A percentile compares a stretch with the other conserved stretches of the same genome.
Conservation (phyloP, 2,797 vertebrate genomes). For the Petrocephalus schoutedeni region DNA sequence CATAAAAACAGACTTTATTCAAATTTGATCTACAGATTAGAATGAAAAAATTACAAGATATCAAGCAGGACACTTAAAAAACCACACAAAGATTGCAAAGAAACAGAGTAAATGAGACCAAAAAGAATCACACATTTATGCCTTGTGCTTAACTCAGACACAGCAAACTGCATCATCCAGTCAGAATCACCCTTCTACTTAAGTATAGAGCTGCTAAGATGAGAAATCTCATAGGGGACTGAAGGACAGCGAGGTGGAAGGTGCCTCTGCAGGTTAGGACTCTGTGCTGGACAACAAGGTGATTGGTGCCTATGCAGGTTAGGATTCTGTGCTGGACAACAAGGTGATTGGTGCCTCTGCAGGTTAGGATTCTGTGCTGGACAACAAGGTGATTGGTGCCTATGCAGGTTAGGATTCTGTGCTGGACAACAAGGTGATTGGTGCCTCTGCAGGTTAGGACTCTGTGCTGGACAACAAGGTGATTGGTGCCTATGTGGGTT, state of each 20-base stretch:
- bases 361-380: too few species aligned
- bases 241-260: neutral
- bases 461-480: neutral
- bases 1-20: neutral
- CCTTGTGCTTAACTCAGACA: neutral
- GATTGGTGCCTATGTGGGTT: neutral
- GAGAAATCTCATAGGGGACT: neutral
- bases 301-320: too few species aligned
- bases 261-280: too few species aligned
- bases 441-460: neutral
- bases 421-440: neutral
- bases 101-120: neutral
- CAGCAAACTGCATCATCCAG: neutral
- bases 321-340: too few species aligned
- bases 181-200: neutral
- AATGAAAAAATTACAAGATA: neutral
- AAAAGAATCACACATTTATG: neutral
- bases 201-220: neutral
- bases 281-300: too few species aligned
- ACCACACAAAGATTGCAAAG: neutral
- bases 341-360: too few species aligned
- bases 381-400: too few species aligned
- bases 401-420: neutral
- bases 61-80: neutral
- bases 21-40: neutral